Conservation (phyloP, 2,113 vertebrate species). For the Anser brachyrhynchus region DNA sequence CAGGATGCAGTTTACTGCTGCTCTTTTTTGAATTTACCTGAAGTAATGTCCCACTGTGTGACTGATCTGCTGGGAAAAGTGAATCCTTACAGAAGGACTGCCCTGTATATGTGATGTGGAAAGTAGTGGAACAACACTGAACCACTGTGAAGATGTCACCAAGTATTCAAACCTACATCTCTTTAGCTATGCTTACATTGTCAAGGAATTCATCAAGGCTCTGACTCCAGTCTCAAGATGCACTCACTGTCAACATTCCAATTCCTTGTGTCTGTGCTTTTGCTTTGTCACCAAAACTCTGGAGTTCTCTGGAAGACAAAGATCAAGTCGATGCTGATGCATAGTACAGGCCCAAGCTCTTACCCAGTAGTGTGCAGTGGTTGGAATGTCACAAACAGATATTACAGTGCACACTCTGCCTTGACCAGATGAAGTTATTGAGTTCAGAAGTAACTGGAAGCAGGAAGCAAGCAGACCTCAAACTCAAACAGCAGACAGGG, state of each 20-base stretch:
- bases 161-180: background rate
- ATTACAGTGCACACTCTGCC: background rate
- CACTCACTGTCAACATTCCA: background rate
- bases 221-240: background rate
- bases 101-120: fast-evolving
- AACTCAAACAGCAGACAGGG: background rate
- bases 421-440: background rate
- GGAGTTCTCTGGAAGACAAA: background rate
- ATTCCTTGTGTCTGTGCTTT: background rate
- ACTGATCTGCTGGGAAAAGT: background rate
- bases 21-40: background rate
- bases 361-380: background rate
- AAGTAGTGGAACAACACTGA: background rate
- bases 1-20: background rate
- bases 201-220: background rate
- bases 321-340: background rate
- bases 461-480: background rate
- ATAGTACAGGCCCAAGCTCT: background rate
- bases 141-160: background rate
- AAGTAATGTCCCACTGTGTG: background rate
- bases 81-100: background rate
- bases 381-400: background rate
- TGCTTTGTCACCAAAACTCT: background rate
- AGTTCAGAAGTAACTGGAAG: background rate
- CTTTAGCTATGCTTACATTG: background rate